Evolutionary conservation across 1,140 invertebrate species (phyloP).

Genomic region (Trialeurodes vaporariorum): DNA sequence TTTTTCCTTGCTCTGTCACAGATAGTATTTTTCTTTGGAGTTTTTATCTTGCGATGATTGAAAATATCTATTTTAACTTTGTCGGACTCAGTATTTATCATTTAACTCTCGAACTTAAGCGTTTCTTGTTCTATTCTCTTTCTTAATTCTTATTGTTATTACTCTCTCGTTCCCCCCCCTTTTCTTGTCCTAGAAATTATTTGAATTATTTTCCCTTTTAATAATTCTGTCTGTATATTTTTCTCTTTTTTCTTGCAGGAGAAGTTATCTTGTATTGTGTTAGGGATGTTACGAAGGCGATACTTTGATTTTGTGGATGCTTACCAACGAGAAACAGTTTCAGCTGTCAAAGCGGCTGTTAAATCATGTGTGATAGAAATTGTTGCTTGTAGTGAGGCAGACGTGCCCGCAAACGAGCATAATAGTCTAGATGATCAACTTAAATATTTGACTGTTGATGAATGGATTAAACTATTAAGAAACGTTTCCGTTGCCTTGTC

Average conservation of each 20-base stretch:
- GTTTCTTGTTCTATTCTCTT: no score
- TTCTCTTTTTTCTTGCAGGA: constrained; percentile 43
- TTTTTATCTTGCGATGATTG: no score
- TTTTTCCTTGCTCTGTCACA: no score
- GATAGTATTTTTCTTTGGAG: no score
- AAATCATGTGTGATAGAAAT: constrained; percentile 80
- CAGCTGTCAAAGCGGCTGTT: constrained; percentile 73
- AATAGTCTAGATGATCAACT: constrained; percentile 39
- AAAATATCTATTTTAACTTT: no score
- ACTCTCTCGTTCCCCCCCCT: no score
- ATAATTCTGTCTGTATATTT: constrained; percentile 11
- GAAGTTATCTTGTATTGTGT: constrained; percentile 74
- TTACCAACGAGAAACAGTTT: constrained; percentile 79
- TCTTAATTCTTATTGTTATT: no score
- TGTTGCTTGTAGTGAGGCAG: constrained; percentile 49
- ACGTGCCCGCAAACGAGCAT: constrained; percentile 17
- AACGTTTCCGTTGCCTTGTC: constrained; percentile 50
- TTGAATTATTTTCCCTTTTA: no score
- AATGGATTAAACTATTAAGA: constrained; percentile 68
- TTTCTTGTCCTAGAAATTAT: no score
- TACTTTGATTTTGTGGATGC: constrained; percentile 78
- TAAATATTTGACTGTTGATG: constrained; percentile 48
- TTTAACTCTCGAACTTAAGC: no score
- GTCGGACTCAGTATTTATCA: no score
- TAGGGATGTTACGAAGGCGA: constrained; percentile 73